Base-by-base conservation (phyloP, 1,140 invertebrate species). In the Myzus persicae region DNA sequence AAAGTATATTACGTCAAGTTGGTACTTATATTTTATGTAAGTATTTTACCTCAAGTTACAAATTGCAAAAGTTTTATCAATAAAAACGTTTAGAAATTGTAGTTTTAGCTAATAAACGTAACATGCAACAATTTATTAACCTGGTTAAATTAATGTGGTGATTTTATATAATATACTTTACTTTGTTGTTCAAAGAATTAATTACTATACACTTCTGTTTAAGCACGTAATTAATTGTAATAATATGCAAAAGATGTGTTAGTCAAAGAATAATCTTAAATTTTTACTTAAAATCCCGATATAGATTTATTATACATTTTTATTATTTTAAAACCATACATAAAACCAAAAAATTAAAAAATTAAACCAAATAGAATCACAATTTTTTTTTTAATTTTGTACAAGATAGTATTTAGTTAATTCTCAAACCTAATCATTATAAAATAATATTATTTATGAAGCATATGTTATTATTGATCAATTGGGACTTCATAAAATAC, bases 141-240 rank as follows among this genome's bases (percentile, higher is more conserved):
- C 14, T 18, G n/a, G 14, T 76, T 48, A 76, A 76, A n/a, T n/a
- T 18, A 76, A 76, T 76, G 59, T 36, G 36, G 59, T 76, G 31
- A 67, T 76, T 76, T n/a, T 76, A 76, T 76, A 76, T n/a, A 76
- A 76, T n/a, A 76, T 76, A 76, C 59, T 76, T 76, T n/a, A 76
- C 59, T 76, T 76, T 76, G 31, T 76, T 76, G 14, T 76, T 76
- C 14, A 76, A 76, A n/a, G 31, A 76, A n/a, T 76, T n/a, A 76
- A 76, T 76, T n/a, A n/a, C 31, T 76, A n/a, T 18, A 76, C 31
- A 76, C 6, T 76, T 36, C 1, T 81, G 76, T 81, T 81, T 8
- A 82, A 38, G 20, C 36, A 24, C n/a, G 36, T 82, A 82, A 38
- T 22, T 38, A 82, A 82, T 20, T 76, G 14, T 36, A n/a, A n/a